phyloP scores from a whole-genome alignment of 2,113 vertebrate genomes.

The Accipiter cooperii region DNA sequence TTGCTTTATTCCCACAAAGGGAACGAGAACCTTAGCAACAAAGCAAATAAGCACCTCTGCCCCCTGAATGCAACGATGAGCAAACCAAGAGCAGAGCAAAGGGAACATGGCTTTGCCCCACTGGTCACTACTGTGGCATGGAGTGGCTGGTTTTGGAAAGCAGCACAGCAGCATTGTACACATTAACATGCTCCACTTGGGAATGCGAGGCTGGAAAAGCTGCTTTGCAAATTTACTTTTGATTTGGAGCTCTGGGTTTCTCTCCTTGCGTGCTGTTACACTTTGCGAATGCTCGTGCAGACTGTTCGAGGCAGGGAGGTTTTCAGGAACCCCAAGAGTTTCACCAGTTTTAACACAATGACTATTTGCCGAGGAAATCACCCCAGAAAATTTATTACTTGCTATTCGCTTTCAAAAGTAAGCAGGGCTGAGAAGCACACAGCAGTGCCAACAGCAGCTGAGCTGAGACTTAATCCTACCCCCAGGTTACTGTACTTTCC shows the following conservation, averaged over 20 bases:
- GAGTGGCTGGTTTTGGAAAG: not conserved
- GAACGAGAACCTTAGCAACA: not conserved
- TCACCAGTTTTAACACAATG: not conserved
- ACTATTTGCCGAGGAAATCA: not conserved
- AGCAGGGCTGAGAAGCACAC: not conserved
- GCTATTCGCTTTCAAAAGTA: not conserved
- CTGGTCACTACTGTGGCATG: not conserved
- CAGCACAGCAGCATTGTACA: not conserved
- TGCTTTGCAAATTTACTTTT: not conserved
- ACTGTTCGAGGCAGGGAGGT: not conserved
- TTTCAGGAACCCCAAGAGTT: not conserved
- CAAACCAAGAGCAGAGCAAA: not conserved
- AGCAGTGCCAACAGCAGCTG: not conserved
- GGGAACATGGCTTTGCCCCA: fast-evolving
- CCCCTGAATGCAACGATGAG: not conserved
- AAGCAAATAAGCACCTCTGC: not conserved
- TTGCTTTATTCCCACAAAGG: not conserved
- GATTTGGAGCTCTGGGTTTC: not conserved
- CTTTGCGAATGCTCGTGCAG: not conserved
- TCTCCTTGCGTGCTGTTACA: fast-evolving
- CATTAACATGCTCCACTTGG: not conserved
- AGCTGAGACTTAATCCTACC: not conserved
- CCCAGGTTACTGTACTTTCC: not conserved
- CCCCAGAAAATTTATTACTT: not conserved
- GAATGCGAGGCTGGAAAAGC: not conserved